phyloP scores from a whole-genome alignment of 2,797 vertebrate genomes.

The Danio jaintianensis region DNA sequence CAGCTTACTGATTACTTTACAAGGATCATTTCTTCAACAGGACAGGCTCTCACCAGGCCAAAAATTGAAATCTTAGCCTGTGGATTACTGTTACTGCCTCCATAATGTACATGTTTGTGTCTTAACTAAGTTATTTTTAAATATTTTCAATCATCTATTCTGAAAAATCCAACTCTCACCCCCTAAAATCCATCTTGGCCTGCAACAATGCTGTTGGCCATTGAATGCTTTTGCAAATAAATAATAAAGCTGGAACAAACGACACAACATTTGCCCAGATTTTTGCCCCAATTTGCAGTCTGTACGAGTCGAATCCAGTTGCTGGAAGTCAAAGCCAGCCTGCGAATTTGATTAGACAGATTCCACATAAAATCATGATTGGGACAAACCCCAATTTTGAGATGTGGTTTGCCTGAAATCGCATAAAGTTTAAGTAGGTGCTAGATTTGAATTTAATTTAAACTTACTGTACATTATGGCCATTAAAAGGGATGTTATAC shows the following conservation, averaged over 20 bases:
- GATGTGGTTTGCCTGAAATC: not conserved
- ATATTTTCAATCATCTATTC: not conserved
- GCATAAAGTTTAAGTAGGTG: no score
- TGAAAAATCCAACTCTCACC: not conserved
- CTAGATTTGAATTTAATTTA: no score
- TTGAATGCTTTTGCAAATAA: not conserved
- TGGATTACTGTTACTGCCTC: not conserved
- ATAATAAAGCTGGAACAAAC: not conserved
- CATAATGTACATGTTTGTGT: not conserved
- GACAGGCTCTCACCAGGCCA: constrained; percentile 1
- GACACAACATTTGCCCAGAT: not conserved
- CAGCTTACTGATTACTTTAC: constrained; percentile 24
- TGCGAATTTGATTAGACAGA: not conserved
- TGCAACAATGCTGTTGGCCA: not conserved
- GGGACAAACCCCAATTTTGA: not conserved
- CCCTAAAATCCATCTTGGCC: not conserved
- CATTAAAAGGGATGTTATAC: no score
- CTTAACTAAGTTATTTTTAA: not conserved
- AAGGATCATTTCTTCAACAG: constrained; percentile 27
- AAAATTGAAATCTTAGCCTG: not conserved
- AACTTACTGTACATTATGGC: no score
- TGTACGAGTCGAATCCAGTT: not conserved
- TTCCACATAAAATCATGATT: not conserved
- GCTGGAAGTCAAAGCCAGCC: not conserved
- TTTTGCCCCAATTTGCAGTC: not conserved